Conservation (phyloP, 2,113 vertebrate species). For the Halcyon malimbica region DNA sequence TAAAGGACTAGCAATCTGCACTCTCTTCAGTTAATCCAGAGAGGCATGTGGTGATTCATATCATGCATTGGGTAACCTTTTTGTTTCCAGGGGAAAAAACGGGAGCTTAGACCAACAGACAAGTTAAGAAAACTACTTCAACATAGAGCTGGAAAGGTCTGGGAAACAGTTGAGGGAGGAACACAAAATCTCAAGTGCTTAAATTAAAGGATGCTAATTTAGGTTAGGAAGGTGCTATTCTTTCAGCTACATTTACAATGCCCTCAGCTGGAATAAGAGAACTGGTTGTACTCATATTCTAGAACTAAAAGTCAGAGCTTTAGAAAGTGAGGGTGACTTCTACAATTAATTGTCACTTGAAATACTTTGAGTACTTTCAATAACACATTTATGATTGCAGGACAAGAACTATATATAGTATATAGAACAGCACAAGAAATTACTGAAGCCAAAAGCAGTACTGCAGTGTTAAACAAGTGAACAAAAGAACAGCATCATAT, state of each 20-base stretch:
- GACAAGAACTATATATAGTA: neutral
- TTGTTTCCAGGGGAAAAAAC: neutral
- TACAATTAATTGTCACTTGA: neutral
- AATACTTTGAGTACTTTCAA: slow-evolving; percentile 8
- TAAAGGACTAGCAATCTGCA: neutral
- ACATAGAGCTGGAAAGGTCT: neutral
- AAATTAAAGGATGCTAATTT: neutral
- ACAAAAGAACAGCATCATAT: neutral
- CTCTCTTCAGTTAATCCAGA: neutral
- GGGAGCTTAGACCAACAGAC: neutral
- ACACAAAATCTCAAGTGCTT: neutral
- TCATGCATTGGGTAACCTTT: neutral
- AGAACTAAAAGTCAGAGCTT: neutral
- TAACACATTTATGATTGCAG: neutral
- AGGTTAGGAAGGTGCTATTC: neutral
- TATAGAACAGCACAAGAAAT: neutral
- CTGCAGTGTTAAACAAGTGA: neutral
- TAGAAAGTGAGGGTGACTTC: neutral
- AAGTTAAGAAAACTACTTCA: neutral
- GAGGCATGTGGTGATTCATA: neutral
- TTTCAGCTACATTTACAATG: neutral
- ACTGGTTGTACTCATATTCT: neutral
- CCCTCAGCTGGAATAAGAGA: neutral
- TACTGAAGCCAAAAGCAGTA: neutral
- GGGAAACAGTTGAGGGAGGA: neutral